Evolutionary conservation across 2,797 vertebrate species (phyloP).

Genomic region (Iguana delicatissima): DNA sequence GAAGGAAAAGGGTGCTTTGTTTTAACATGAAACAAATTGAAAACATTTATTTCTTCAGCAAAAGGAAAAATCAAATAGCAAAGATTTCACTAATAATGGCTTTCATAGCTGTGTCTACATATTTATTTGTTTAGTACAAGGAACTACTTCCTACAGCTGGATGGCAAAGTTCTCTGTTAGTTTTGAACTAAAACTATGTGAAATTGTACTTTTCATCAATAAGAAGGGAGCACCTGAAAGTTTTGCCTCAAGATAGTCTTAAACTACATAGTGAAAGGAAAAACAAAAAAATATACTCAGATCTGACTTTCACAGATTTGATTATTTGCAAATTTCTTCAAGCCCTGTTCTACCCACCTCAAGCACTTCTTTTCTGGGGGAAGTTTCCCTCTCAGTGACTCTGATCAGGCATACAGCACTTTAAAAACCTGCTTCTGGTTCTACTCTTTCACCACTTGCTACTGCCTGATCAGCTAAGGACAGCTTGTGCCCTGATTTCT

Average conservation of each 20-base stretch:
- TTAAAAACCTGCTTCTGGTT: too few relatives aligned
- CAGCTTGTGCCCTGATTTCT: too few relatives aligned
- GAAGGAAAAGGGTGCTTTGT: not conserved
- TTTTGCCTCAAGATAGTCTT: not conserved
- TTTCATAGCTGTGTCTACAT: not conserved
- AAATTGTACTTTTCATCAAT: not conserved
- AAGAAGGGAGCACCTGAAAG: not conserved
- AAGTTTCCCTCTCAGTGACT: too few relatives aligned
- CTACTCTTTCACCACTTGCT: too few relatives aligned
- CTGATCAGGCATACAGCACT: too few relatives aligned
- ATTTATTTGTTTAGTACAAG: slow-evolving; percentile 30
- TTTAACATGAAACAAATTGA: not conserved
- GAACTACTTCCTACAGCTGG: slow-evolving; percentile 15
- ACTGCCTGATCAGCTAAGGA: too few relatives aligned
- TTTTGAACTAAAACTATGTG: slow-evolving; percentile 12
- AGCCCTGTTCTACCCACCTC: too few relatives aligned
- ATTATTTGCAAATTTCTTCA: too few relatives aligned
- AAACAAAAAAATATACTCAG: not conserved
- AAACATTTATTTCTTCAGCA: not conserved
- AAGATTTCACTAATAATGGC: not conserved
- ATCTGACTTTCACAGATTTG: too few relatives aligned
- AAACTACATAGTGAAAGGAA: not conserved
- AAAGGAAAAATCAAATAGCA: slow-evolving; percentile 8
- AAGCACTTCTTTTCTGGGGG: too few relatives aligned
- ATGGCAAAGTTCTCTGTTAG: slow-evolving; percentile 2